Conservation (phyloP, 2,113 vertebrate species). For the Otus sunia region DNA sequence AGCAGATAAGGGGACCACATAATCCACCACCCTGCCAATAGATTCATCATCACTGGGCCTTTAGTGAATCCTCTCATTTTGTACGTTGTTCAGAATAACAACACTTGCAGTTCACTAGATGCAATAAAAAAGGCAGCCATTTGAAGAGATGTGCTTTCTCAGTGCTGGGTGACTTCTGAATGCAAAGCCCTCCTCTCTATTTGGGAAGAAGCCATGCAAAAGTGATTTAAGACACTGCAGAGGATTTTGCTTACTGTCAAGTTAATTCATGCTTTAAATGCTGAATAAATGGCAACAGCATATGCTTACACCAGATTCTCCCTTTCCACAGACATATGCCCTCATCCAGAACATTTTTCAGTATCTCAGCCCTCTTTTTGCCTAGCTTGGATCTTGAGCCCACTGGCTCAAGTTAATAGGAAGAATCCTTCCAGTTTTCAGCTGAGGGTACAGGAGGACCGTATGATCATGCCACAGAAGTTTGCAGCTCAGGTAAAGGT, state of each 20-base stretch:
- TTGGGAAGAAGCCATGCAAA: neutral
- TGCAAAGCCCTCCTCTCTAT: neutral
- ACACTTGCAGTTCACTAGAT: neutral
- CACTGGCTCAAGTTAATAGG: neutral
- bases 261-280: conserved; percentile 26
- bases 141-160: neutral
- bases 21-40: neutral
- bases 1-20: neutral
- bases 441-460: neutral
- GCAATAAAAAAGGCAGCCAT: neutral
- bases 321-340: neutral
- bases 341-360: neutral
- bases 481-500: neutral
- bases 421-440: neutral
- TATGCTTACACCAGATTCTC: neutral
- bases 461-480: neutral
- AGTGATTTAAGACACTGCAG: neutral
- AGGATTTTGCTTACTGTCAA: conserved; percentile 16
- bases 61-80: neutral
- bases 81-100: neutral
- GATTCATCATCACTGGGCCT: neutral
- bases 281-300: conserved; percentile 29
- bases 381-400: neutral
- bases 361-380: neutral
- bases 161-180: neutral